Percentiles rank a stretch among this genome's conserved stretches.
Conservation (phyloP, 2,797 vertebrate species). For the Gymnopithys bicolor region DNA sequence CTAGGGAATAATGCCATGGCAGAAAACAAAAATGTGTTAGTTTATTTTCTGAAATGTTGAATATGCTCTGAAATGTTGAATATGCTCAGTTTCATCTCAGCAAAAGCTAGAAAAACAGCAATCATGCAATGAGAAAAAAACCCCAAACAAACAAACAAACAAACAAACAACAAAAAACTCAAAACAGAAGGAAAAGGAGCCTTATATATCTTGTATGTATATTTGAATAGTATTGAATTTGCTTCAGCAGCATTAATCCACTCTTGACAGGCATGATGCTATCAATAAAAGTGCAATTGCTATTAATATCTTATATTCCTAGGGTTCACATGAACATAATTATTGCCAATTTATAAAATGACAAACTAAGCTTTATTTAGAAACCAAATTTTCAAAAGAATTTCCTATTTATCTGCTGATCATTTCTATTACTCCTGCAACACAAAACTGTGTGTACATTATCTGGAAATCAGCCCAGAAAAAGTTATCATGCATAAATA, state of each 20-base stretch:
- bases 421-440: background rate
- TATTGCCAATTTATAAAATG: background rate
- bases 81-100: background rate
- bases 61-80: background rate
- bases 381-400: background rate
- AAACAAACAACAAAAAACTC: background rate
- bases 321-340: background rate
- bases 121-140: background rate
- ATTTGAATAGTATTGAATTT: background rate
- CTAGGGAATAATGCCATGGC: background rate
- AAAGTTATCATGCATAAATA: background rate
- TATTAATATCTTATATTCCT: background rate
- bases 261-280: background rate
- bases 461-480: background rate
- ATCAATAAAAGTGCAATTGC: background rate
- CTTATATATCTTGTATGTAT: background rate
- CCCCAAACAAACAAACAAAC: background rate
- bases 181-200: background rate
- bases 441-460: background rate
- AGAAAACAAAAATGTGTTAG: background rate
- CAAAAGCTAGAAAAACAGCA: background rate
- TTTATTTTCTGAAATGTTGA: constrained; percentile 14
- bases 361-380: background rate
- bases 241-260: background rate
- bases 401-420: background rate